Base-by-base conservation (phyloP, 2,888 invertebrate species). In the Agriopis aurantiaria region DNA sequence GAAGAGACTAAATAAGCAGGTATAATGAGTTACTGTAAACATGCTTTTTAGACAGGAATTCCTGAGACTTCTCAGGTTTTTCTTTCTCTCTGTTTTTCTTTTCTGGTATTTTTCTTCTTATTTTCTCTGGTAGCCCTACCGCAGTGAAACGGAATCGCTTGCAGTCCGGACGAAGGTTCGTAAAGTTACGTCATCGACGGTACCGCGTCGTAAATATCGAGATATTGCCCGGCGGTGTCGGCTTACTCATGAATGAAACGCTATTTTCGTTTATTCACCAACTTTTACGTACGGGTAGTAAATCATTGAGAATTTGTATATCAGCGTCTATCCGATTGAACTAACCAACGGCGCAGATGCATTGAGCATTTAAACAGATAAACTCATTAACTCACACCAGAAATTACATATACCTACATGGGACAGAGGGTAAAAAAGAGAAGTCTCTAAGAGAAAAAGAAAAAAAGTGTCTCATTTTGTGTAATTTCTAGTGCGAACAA, bases 161-260 rank as follows among this genome's bases (percentile, higher is more conserved):
- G 65, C 41, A 59, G 41, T 48, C 65, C 64, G 65, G 40, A 52
- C 52, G 61, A 70, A 70, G 65, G 62, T 71, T 60, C 45, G 49
- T n/a, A 55, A 68, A 51, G 60, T 67, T 67, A 58, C 72, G 69
- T 72, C 74, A 75, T 46, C 43, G 43, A 57, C 56, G 52, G 14
- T 7, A 40, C 33, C 45, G 33, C 68, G 43, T 59, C 59, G 71
- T 71, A 71, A 72, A 74, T 65, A 66, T 72, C 61, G 64, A 63
- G 68, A 61, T 69, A 65, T 61, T n/a, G 33, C 59, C 41, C 62
- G 51, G 23, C 43, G 65, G 66, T 70, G 66, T 70, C 70, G 58
- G 74, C 59, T 68, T 72, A 72, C 66, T 66, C 59, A 67, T 69
- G 58, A 73, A 71, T 69, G 69, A 68, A 69, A 61, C 46, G 62